Percentiles rank a stretch among this genome's conserved stretches.
Conservation (phyloP, 2,888 invertebrate genomes). For the Nematopogon swammerdamellus region DNA sequence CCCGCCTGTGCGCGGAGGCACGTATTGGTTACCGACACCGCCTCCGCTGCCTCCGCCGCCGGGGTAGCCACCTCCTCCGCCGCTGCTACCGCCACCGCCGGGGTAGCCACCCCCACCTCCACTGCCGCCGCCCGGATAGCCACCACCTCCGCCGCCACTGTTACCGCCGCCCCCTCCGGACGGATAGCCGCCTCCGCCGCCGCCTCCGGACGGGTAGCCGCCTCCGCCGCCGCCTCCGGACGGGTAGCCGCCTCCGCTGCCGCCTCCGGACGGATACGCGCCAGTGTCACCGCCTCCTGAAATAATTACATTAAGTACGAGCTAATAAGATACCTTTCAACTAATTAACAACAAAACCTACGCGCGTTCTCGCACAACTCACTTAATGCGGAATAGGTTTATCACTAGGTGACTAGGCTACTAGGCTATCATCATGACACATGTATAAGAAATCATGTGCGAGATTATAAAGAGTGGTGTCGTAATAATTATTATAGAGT, state of each 20-base stretch:
- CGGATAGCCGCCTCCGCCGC: conserved; percentile 7
- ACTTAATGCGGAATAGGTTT: too few species aligned
- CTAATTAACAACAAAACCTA: too few species aligned
- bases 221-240: conserved; percentile 16
- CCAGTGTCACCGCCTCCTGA: conserved; percentile 16
- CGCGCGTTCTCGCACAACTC: too few species aligned
- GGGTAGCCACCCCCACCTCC: conserved; percentile 7
- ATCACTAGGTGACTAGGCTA: too few species aligned
- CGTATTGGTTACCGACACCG: conserved; percentile 11
- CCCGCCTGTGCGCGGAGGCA: conserved; percentile 9
- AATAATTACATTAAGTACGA: not conserved
- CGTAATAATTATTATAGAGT: too few species aligned
- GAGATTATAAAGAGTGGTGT: too few species aligned
- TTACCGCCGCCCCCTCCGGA: conserved; percentile 11
- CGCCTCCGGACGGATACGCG: conserved; percentile 16
- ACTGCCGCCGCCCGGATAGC: conserved; percentile 13
- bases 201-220: conserved; percentile 17
- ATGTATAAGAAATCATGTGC: too few species aligned
- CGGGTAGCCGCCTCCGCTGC: conserved; percentile 7
- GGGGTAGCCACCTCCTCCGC: conserved; percentile 16
- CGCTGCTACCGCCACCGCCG: conserved; percentile 12
- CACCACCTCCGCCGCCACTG: conserved; percentile 17
- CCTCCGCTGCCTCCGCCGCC: conserved; percentile 6
- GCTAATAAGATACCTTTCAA: too few species aligned
- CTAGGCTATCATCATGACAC: too few species aligned